Conservation (phyloP, 2,888 invertebrate species). For the Hemicrepidius hirtus region DNA sequence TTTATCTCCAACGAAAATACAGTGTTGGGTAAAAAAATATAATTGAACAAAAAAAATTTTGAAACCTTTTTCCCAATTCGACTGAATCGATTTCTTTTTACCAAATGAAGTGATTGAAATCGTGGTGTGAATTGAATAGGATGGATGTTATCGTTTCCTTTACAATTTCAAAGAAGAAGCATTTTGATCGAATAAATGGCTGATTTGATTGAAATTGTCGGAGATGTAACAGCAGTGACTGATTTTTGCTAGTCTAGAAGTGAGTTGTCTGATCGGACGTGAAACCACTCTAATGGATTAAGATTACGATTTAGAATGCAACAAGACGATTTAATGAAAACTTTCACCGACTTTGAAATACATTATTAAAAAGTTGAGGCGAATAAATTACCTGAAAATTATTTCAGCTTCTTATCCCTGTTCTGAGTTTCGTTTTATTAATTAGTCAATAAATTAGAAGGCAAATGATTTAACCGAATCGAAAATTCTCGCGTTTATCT, state of each 20-base stretch:
- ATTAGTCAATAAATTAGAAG: conserved; percentile 20
- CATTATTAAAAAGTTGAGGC: conserved; percentile 6
- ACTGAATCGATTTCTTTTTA: conserved; percentile 3
- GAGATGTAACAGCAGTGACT: background rate
- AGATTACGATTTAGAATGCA: background rate
- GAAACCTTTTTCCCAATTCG: background rate
- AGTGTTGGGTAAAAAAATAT: background rate
- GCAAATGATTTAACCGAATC: conserved; percentile 1
- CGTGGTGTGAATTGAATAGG: conserved; percentile 23
- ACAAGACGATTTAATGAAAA: too few relatives aligned
- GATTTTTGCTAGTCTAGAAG: background rate
- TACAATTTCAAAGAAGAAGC: conserved; percentile 15
- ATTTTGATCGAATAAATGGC: conserved; percentile 23
- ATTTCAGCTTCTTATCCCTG: background rate
- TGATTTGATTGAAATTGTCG: conserved; percentile 25
- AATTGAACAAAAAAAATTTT: background rate
- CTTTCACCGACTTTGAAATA: background rate
- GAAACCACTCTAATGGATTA: background rate
- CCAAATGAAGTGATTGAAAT: conserved; percentile 18
- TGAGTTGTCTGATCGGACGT: background rate
- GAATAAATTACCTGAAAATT: conserved; percentile 12
- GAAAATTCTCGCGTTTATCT: background rate
- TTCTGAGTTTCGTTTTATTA: conserved; percentile 6
- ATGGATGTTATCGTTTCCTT: conserved; percentile 23
- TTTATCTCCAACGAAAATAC: background rate